phyloP scores from a whole-genome alignment of 1,140 invertebrate genomes.

The Bombus confusus region DNA sequence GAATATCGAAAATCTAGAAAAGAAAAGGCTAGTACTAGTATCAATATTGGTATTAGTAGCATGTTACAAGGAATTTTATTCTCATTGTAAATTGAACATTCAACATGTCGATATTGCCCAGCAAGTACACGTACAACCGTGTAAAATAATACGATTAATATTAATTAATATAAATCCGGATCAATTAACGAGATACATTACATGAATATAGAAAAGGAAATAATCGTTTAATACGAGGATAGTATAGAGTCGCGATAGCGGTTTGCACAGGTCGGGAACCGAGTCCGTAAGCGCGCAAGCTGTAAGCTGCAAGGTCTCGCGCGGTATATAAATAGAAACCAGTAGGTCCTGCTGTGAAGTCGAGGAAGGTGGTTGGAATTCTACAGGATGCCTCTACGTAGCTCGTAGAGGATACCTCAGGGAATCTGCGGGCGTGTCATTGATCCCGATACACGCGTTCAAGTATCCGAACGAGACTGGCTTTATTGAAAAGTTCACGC shows the following conservation, averaged over 20 bases:
- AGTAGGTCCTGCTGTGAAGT: conserved; percentile 78
- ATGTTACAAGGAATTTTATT: background rate
- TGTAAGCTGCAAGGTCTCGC: conserved; percentile 71
- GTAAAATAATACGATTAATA: background rate
- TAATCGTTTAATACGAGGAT: background rate
- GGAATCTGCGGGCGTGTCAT: conserved; percentile 75
- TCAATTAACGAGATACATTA: background rate
- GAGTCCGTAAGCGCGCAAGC: conserved; percentile 48
- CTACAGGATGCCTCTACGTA: conserved; percentile 72
- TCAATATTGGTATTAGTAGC: too few species aligned
- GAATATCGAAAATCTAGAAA: background rate
- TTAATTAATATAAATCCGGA: background rate
- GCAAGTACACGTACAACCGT: background rate
- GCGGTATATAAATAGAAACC: conserved; percentile 79
- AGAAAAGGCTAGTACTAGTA: background rate
- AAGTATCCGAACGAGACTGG: conserved; percentile 50
- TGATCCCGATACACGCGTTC: conserved; percentile 74
- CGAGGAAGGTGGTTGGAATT: conserved; percentile 78
- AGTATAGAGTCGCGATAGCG: conserved; percentile 12
- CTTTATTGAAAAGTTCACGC: conserved; percentile 71
- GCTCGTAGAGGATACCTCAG: conserved; percentile 69
- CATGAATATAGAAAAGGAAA: background rate
- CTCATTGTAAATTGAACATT: background rate
- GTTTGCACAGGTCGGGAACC: conserved; percentile 35
- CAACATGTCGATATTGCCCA: background rate